Base-by-base conservation (phyloP, 2,888 invertebrate genomes). In the Ormyrus labotus region DNA sequence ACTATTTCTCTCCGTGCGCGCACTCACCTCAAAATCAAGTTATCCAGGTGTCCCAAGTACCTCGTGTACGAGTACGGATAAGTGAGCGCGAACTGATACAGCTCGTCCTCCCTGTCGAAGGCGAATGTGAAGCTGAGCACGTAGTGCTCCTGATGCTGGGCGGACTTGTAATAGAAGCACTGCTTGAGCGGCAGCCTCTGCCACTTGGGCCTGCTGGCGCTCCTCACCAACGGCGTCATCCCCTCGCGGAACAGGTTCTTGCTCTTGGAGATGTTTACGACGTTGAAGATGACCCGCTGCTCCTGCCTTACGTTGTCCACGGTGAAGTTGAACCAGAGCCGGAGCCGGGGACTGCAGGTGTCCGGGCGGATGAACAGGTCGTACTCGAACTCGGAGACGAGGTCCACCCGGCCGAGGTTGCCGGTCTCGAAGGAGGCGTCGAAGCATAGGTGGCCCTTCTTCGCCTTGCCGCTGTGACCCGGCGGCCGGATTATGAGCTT, bases 281-380 rank as follows among this genome's bases (percentile, higher is more conserved):
- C 95, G 91, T 99, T 98, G 91, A 99, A 98, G 86, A 99, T 95
- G 4, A 99, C 98, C 84, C 97, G 94, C 93, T 99, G 99, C 90
- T 99, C 98, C 81, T 95, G 94, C 86, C 95, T 96, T 0, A 97
- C 97, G 90, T 99, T 99, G 90, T 98, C 98, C 57, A 99, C 98
- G 0, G 98, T 97, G 89, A 99, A 99, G 92, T 99, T 98, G 91
- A 98, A 99, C 99, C 99, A 99, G 85, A 99, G 95, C 69, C 99
- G 93, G 83, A 96, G 94, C 64, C 97, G 93, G 0, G 98, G 98
- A 89, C 97, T 96, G 91, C 98, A 98, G 0, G 98, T 99, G 91
- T 99, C 99, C 0, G 99, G 99, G 63, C 99, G 93, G 76, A 99
- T 95, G 91, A 96, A 99, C 71, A 99, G 93, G 92, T 99, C 99